These are phyloP conservation scores for Drosophila stalkeri DNA, from an alignment of 2,888 invertebrate genomes.

Conservation along the genomic window DNA sequence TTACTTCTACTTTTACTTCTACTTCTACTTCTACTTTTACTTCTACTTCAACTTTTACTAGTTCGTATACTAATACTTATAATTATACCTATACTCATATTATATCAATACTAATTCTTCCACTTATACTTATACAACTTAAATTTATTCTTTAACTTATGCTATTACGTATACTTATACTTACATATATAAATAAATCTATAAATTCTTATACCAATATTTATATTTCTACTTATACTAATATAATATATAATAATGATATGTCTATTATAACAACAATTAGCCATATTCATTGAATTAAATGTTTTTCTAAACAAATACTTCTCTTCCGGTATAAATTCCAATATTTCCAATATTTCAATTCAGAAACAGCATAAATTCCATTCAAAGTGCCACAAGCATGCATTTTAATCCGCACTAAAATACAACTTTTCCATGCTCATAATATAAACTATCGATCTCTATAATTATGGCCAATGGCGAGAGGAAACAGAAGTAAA, in stretches of 20 bases:
- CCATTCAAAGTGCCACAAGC: not conserved
- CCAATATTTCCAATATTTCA: not conserved
- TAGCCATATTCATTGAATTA: not conserved
- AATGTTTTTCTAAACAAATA: not conserved
- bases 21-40: not conserved
- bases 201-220: not conserved
- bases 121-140: not conserved
- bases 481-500: conserved; percentile 24
- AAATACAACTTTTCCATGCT: conserved; percentile 10
- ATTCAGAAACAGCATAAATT: not conserved
- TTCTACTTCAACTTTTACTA: no score
- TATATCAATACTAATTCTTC: not conserved
- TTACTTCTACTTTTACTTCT: not conserved
- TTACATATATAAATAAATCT: no score
- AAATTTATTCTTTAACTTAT: no score
- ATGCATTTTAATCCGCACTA: conserved; percentile 4
- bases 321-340: not conserved
- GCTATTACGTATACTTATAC: not conserved
- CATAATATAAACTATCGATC: conserved; percentile 21
- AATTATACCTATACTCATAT: no score
- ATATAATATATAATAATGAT: no score
- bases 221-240: not conserved
- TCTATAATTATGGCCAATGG: conserved; percentile 25
- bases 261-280: not conserved
- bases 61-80: no score